Evolutionary conservation across 2,797 vertebrate genomes (phyloP), one percentile per base, ranked within the genome.

Genomic region (Buceros bicornis): DNA sequence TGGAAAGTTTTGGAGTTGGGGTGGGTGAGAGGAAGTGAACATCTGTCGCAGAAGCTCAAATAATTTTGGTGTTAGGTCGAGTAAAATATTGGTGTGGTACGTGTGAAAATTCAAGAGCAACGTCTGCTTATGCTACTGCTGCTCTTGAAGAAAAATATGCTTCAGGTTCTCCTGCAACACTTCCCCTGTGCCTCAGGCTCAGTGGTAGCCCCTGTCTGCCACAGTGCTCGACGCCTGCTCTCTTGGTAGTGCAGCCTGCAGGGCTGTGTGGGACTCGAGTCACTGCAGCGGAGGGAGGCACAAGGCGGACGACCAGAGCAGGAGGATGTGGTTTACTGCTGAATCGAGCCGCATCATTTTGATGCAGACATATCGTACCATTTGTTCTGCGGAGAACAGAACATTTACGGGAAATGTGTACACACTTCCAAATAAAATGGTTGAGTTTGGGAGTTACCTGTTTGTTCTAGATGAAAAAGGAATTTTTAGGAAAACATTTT

Each of bases 281-380:
- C 40, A 10, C 73, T 48, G 48, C 5, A 51, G 70, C 57, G 13
- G 25, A 25, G 19, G 40, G 11, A 76, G 66, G 62, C 53, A 37
- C 18, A 33, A 56, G 18, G 35, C 73, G 24, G 1, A 18, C 5
- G 3, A 53, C 26, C 67, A 16, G 16, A 1, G 18, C 1, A 3
- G 81, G 64, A 95, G 76, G 89, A 93, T 85, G 87, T 87, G 84
- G 93, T 91, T 91, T 71, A 33, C 74, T 61, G 50, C 43, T 47
- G 40, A 87, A 77, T 25, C 0, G 2, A 82, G 45, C 24, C 60
- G 51, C 35, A 87, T 43, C 28, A 13, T 40, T 90, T 60, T 74
- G 87, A 64, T 76, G 56, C 24, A 54, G 13, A 11, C 4, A 1
- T 28, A 58, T 24, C 8, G 2, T 15, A 50, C 18, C 6, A 8